Conservation (phyloP, 92 coral and sea anemone genomes). For the Phenganax marumi region DNA sequence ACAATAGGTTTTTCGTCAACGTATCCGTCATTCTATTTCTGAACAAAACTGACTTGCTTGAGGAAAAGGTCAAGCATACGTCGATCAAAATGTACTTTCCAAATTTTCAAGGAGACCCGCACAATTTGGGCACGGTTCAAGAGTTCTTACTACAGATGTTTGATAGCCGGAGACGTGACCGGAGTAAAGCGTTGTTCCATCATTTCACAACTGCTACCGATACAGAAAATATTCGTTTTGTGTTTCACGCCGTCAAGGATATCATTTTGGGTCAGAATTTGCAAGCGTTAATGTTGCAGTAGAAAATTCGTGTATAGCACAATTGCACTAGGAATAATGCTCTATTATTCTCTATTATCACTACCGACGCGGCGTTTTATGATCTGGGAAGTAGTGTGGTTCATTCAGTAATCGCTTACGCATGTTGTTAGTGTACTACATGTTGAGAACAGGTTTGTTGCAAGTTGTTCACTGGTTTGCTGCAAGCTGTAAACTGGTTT, state of each 20-base stretch:
- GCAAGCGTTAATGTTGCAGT: constrained; percentile 95
- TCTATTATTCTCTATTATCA: too few species aligned
- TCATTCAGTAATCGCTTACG: too few species aligned
- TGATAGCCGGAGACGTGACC: constrained; percentile 94
- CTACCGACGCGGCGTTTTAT: too few species aligned
- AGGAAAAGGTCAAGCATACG: constrained; percentile 91
- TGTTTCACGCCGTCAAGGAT: constrained; percentile 98
- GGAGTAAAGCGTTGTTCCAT: constrained; percentile 93
- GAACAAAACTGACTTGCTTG: constrained; percentile 94
- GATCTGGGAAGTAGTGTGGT: too few species aligned
- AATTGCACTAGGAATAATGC: too few species aligned
- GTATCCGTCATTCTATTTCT: constrained; percentile 98
- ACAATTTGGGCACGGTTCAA: constrained; percentile 89
- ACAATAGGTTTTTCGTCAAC: constrained; percentile 98
- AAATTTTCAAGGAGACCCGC: constrained; percentile 91
- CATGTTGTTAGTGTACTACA: too few species aligned
- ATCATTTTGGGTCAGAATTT: constrained; percentile 94
- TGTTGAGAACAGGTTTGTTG: too few species aligned
- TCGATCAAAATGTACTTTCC: constrained; percentile 95
- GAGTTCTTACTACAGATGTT: constrained; percentile 99
- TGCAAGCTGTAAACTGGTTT: too few species aligned
- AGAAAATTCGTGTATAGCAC: constrained; percentile 16
- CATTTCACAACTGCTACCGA: constrained; percentile 99
- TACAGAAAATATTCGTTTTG: constrained; percentile 99
- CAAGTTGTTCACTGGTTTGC: too few species aligned